These are phyloP conservation scores for Matsumyia berberina DNA, from an alignment of 2,888 invertebrate genomes.

Conservation along the genomic window DNA sequence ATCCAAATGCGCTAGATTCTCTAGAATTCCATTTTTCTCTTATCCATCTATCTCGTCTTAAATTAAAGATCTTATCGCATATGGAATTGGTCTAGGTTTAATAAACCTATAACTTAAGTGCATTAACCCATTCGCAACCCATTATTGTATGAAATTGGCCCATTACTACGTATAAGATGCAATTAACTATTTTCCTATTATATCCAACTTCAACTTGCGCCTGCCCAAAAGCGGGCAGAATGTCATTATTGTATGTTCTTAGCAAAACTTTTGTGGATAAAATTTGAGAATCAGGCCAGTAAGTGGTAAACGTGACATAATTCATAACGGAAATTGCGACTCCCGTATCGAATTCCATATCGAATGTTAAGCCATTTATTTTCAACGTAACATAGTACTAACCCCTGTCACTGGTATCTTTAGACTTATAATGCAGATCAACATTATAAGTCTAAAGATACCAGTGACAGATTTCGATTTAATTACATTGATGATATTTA, in stretches of 20 bases:
- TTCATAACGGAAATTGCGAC: conserved; percentile 30
- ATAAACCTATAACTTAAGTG: conserved; percentile 22
- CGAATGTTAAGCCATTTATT: conserved; percentile 24
- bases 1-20: conserved; percentile 30
- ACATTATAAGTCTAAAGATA: neutral
- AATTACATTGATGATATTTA: neutral
- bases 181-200: neutral
- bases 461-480: neutral
- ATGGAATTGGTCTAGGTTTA: conserved; percentile 36
- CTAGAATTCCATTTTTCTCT: conserved; percentile 14
- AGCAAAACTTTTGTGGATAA: conserved; percentile 13
- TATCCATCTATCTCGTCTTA: conserved; percentile 29
- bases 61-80: conserved; percentile 28
- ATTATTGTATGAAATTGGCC: conserved; percentile 7
- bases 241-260: conserved; percentile 26
- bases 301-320: neutral
- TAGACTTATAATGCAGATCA: neutral
- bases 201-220: conserved; percentile 5
- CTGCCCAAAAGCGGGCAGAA: conserved; percentile 22
- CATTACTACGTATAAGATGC: conserved; percentile 28
- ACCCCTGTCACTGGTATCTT: conserved; percentile 2
- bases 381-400: conserved; percentile 12
- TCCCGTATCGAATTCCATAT: conserved; percentile 18
- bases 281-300: conserved; percentile 17
- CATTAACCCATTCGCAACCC: conserved; percentile 13